A percentile compares a stretch with the other conserved stretches of the same genome.
Evolutionary conservation across 2,113 vertebrate genomes (phyloP).

Genomic region (Sceloporus tristichus): DNA sequence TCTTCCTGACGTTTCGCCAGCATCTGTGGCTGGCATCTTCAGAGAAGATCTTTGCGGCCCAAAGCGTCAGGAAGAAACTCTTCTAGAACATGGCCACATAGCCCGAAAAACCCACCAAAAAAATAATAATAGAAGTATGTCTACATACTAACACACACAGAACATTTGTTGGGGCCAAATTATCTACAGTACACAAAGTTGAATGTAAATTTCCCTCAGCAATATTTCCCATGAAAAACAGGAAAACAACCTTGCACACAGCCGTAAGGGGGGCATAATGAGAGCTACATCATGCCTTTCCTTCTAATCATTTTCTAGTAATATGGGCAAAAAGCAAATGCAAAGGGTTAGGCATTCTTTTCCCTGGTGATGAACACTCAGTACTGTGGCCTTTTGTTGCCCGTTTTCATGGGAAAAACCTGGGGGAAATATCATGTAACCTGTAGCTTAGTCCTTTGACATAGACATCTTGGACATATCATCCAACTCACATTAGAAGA

Average conservation of each 20-base stretch:
- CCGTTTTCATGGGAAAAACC: background rate
- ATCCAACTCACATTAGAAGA: slow-evolving; percentile 6
- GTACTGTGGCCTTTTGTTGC: background rate
- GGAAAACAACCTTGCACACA: background rate
- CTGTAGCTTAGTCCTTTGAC: background rate
- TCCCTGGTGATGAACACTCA: background rate
- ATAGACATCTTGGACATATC: slow-evolving; percentile 38
- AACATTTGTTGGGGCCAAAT: background rate
- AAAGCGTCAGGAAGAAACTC: background rate
- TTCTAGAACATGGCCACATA: too few relatives aligned
- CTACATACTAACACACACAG: slow-evolving; percentile 6
- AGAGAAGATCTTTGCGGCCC: background rate
- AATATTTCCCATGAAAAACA: background rate
- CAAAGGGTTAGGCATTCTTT: background rate
- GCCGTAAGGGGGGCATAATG: too few relatives aligned
- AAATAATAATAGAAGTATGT: slow-evolving; percentile 5
- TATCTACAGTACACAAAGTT: background rate
- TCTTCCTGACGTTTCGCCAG: too few relatives aligned
- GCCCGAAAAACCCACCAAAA: background rate
- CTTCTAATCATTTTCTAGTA: background rate
- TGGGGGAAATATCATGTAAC: background rate
- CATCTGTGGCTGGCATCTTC: too few relatives aligned
- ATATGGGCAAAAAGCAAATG: background rate
- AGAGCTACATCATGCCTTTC: background rate
- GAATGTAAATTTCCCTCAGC: background rate